Evolutionary conservation across 2,888 invertebrate species (phyloP), one percentile per base, ranked within the genome.

Genomic region (Leptinotarsa tumamoca): DNA sequence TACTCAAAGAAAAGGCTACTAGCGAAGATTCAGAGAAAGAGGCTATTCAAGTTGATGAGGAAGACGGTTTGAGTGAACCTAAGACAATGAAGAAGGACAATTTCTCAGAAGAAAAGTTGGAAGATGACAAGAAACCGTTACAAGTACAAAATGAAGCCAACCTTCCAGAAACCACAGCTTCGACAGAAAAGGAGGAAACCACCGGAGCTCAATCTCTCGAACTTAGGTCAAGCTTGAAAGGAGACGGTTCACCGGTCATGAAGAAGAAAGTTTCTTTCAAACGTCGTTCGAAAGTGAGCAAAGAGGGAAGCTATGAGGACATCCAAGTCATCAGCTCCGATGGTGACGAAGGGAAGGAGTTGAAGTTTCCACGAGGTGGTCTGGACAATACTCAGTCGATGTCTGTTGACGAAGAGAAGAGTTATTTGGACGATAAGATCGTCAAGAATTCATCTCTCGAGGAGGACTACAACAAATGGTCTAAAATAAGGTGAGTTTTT

Each of bases 221-320:
- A 54, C 69, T 84, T 13, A 85, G 85, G 76, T 83, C 86, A 1
- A 83, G 79, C 50, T 69, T 84, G 51, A 86, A 86, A 76, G 33
- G 80, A 78, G 77, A 81, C 68, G 68, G 72, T 21, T 84, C 86
- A 14, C 86, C 86, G 0, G 68, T 83, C 7, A 78, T 85, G 70
- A 87, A 88, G 81, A 89, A 89, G 79, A 88, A 87, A 79, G 88
- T 88, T 23, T 88, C 88, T 10, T 88, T 88, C 76, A 88, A 86
- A 70, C 80, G 86, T 56, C 83, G 85, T 71, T 84, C 84, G 27
- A 86, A 83, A 66, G 82, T 82, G 50, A 80, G 82, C 23, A 85
- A 85, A 74, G 81, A 83, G 58, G 81, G 79, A 33, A 82, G 79
- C 51, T 85, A 85, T 69, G 86, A 85, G 78, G 83, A 83, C 13